Evolutionary conservation across 2,888 invertebrate species (phyloP).

Genomic region (Nomada flava): DNA sequence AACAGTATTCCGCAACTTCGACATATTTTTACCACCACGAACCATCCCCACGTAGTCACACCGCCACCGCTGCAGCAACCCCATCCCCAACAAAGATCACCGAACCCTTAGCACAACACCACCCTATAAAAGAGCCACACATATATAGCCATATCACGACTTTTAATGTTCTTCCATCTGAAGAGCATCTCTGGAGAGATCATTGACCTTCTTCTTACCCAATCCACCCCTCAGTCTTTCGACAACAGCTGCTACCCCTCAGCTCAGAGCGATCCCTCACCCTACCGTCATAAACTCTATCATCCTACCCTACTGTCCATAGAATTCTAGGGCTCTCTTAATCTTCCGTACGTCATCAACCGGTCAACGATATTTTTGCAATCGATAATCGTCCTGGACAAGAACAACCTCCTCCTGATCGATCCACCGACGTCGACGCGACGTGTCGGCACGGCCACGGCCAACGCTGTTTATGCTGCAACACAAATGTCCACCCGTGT

Average conservation of each 20-base stretch:
- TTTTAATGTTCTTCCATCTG: too few species aligned
- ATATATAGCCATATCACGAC: too few species aligned
- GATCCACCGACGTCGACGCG: conserved; percentile 25
- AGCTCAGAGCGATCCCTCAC: neutral
- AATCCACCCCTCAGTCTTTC: neutral
- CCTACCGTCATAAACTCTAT: neutral
- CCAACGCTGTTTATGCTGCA: conserved; percentile 40
- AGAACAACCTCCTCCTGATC: conserved; percentile 41
- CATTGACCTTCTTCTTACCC: neutral
- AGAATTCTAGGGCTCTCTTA: conserved; percentile 34
- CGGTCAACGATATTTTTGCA: conserved; percentile 49
- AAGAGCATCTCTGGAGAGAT: too few species aligned
- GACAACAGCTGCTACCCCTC: neutral
- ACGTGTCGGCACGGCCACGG: conserved; percentile 10
- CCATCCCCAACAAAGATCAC: too few species aligned
- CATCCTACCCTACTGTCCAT: neutral
- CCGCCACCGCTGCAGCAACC: too few species aligned
- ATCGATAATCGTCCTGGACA: conserved; percentile 50
- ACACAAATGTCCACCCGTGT: conserved; percentile 30
- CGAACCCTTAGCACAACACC: too few species aligned
- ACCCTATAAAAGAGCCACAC: too few species aligned
- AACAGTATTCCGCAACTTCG: too few species aligned
- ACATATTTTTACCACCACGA: too few species aligned
- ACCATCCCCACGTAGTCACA: too few species aligned
- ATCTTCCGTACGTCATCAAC: conserved; percentile 39